Evolutionary conservation across 1,140 invertebrate species (phyloP).

Genomic region (Drosophila pruinosa): DNA sequence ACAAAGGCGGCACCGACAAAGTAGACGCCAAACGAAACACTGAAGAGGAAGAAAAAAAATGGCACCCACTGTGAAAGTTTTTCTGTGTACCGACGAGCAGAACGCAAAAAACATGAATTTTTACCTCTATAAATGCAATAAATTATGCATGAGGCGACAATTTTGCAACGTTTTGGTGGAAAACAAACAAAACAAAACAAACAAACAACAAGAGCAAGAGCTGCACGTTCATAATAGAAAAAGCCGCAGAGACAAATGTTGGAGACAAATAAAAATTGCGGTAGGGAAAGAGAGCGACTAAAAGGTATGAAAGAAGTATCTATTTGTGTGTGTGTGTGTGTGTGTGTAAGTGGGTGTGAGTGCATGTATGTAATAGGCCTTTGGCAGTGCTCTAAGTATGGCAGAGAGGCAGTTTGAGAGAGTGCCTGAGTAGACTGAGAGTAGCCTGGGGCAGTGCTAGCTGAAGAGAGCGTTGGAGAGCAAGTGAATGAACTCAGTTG

Average conservation of each 20-base stretch:
- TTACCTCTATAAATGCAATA: conserved; percentile 71
- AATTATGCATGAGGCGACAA: conserved; percentile 80
- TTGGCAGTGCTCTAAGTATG: neutral
- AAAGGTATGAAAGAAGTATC: conserved; percentile 60
- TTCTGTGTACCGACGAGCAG: neutral
- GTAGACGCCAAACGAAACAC: conserved; percentile 6
- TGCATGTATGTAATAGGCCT: conserved; percentile 33
- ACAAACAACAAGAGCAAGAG: conserved; percentile 35
- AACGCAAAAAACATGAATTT: conserved; percentile 61
- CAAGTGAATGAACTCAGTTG: conserved; percentile 34
- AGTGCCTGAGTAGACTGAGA: neutral
- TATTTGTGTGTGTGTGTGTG: conserved; percentile 8
- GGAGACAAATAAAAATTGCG: conserved; percentile 57
- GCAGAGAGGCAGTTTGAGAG: neutral
- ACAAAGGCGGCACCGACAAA: neutral
- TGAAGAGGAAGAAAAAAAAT: conserved; percentile 9
- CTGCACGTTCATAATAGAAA: conserved; percentile 68
- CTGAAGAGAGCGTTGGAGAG: neutral
- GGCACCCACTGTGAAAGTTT: conserved; percentile 37
- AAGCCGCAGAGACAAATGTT: conserved; percentile 52
- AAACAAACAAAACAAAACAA: conserved; percentile 28
- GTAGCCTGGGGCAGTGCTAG: neutral
- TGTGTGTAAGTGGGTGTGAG: neutral
- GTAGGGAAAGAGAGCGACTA: conserved; percentile 26
- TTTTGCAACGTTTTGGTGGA: conserved; percentile 54